Evolutionary conservation across 2,113 vertebrate species (phyloP), one percentile per base, ranked within the genome.

Genomic region (Megaptera novaeangliae): DNA sequence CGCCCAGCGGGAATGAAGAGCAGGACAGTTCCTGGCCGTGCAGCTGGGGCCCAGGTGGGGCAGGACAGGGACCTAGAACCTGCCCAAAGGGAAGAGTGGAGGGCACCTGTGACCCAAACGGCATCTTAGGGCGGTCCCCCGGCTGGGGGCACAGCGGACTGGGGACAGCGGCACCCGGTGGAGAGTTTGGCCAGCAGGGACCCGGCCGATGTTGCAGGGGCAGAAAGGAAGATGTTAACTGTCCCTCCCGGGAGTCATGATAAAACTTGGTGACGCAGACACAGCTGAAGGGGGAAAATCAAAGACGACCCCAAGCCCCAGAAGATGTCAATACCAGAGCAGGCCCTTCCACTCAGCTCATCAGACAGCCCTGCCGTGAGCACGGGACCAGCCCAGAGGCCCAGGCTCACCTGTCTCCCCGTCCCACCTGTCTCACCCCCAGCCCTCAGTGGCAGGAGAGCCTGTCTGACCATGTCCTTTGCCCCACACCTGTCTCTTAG

Each of bases 141-240:
- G 20, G 52, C 8, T 36, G 12, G 13, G 15, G 78, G 72, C 59
- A 82, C 25, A 59, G 64, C 0, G 0, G 15, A 46, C 31, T 0
- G 11, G 8, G 41, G 4, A 71, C 14, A 27, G 31, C 10, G 41
- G 31, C 9, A 25, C 15, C 41, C 8, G 3, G 34, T 25, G 46
- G 12, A 17, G 83, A 80, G n/a, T 23, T 1, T 7, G 13, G 46
- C 44, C 72, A 66, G 21, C 7, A 66, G 39, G 39, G 21, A 44
- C 29, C 27, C 2, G 31, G 31, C 15, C 2, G 0, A 36, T 4
- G 8, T 0, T 14, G 21, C 10, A 46, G 14, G 13, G 11, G 8
- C 25, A 87, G 72, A 61, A 86, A 31, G 15, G 11, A 57, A 66
- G 57, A 46, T 34, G 12, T 63, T 61, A 80, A 63, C 34, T 61